Evolutionary conservation across 2,888 invertebrate species (phyloP), one percentile per base, ranked within the genome.

Genomic region (Cistogaster globosa): DNA sequence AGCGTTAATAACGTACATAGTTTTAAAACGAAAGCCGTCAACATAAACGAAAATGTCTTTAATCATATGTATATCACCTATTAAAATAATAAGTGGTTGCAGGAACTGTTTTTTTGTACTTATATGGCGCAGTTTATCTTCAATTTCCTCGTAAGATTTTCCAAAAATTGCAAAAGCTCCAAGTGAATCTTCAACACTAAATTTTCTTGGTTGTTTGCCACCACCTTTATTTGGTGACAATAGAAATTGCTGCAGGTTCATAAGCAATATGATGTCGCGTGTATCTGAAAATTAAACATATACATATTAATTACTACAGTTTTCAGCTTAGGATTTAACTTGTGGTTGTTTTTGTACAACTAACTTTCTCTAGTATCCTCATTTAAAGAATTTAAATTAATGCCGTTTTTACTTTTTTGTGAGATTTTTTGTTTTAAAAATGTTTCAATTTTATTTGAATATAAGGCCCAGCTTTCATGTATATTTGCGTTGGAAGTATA

Each of bases 41-140:
- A 71, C 71, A 57, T 69, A 69, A 69, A 69, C 55, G 26, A 69
- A n/a, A 57, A 57, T 69, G 3, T 57, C 42, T 26, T 42, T 69
- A 42, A 69, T 69, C 8, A 36, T 69, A 42, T 69, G 38, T 57
- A 53, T 68, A 38, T 68, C 55, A 32, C 53, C 36, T 18, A 68
- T 55, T 36, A 68, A 18, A 55, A 68, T 36, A 55, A 26, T 26
- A 26, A 26, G 20, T 8, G 55, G 68, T 55, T 68, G 68, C 16
- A 68, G 38, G 22, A 68, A 68, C n/a, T 36, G 53, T 38, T 55
- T 68, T 53, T 12, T 55, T 20, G 38, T 32, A 38, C 26, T 67
- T 4, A 48, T 67, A 11, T 67, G 65, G n/a, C 65, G 65, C 14
- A 67, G 26, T 14, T 67, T 55, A 38, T 68, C 55, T 38, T 68